phyloP scores from a whole-genome alignment of 2,888 invertebrate genomes.

The Halocaridina rubra region DNA sequence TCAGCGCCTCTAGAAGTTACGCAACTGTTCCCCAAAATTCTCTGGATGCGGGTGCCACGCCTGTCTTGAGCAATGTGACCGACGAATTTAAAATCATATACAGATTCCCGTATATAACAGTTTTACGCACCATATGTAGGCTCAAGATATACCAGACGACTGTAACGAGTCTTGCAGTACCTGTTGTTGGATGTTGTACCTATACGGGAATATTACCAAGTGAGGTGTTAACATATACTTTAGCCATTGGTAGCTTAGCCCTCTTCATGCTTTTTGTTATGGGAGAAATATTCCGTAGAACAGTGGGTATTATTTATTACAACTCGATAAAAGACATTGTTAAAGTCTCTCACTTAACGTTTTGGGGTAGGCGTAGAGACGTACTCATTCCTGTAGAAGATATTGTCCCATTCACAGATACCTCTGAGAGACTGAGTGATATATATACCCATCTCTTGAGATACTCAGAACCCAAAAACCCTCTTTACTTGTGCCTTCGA shows the following conservation, averaged over 20 bases:
- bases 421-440: neutral
- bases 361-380: conserved; percentile 48
- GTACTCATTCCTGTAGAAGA: conserved; percentile 20
- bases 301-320: conserved; percentile 48
- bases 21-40: too few species aligned
- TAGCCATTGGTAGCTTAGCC: conserved; percentile 28
- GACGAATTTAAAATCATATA: conserved; percentile 34
- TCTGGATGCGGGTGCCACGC: too few species aligned
- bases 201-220: neutral
- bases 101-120: conserved; percentile 51
- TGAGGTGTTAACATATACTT: neutral
- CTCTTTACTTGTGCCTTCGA: conserved; percentile 31
- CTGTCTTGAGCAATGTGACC: too few species aligned
- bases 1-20: too few species aligned
- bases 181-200: conserved; percentile 5
- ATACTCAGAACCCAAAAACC: conserved; percentile 27
- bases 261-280: conserved; percentile 47
- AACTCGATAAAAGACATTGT: neutral
- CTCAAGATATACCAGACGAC: conserved; percentile 58
- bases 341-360: conserved; percentile 51
- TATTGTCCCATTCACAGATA: conserved; percentile 46
- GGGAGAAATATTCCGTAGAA: conserved; percentile 51
- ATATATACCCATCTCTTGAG: conserved; percentile 3
- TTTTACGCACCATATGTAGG: conserved; percentile 30
- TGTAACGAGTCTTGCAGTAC: conserved; percentile 28